Evolutionary conservation across 2,888 invertebrate species (phyloP).

Genomic region (Ormyrus rosae): DNA sequence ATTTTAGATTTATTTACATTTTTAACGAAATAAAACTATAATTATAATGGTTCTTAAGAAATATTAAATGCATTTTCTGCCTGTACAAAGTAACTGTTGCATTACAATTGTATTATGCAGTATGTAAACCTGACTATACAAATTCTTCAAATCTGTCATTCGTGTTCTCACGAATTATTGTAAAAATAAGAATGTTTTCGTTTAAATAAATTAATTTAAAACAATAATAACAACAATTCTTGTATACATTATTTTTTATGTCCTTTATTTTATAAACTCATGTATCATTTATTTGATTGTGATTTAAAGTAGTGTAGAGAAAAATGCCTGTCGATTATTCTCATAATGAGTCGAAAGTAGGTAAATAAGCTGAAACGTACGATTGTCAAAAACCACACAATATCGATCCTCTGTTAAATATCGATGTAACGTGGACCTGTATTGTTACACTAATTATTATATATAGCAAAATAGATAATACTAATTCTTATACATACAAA

Average conservation of each 20-base stretch:
- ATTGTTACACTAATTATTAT: neutral
- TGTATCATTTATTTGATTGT: too few species aligned
- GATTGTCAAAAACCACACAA: constrained; percentile 11
- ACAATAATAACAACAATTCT: neutral
- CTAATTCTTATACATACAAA: too few species aligned
- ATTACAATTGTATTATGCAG: constrained; percentile 1
- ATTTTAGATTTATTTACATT: too few species aligned
- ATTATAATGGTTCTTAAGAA: too few species aligned
- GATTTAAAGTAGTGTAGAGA: neutral
- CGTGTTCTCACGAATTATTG: constrained; percentile 2
- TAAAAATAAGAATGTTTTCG: constrained; percentile 21
- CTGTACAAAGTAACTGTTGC: constrained; percentile 29
- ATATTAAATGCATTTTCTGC: neutral
- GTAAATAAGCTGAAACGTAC: neutral
- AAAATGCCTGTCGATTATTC: neutral
- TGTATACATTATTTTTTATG: neutral
- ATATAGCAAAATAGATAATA: neutral
- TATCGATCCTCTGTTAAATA: constrained; percentile 4
- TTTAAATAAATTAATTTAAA: constrained; percentile 43
- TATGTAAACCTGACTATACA: neutral
- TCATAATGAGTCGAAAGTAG: constrained; percentile 15
- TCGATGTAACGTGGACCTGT: neutral
- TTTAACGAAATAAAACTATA: too few species aligned
- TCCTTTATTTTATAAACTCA: neutral
- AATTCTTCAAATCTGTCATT: neutral